Base-by-base conservation (phyloP, 2,113 vertebrate species). In the Pterocles gutturalis region DNA sequence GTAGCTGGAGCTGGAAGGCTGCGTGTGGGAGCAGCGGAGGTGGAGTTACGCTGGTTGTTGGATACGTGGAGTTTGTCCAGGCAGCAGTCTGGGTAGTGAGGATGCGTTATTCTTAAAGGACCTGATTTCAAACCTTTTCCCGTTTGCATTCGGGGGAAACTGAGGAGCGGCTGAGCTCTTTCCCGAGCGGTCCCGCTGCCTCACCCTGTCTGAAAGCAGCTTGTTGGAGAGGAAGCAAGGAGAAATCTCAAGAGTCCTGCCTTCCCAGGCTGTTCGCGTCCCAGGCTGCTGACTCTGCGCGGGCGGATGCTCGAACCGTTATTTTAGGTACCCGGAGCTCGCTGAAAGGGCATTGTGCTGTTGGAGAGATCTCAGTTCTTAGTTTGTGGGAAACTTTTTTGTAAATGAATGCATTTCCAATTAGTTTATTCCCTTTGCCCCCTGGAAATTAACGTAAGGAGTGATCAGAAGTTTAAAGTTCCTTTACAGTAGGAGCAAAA, bases 161-260 rank as follows among this genome's bases (percentile, higher is more conserved):
- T 10, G 55, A 12, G 69, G 29, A 57, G 57, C 0, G 1, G 33
- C 65, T 17, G 62, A 33, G 16, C 46, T 38, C 20, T 58, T 6
- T 41, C 41, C 11, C 1, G 2, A 26, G 64, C 58, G 12, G 5
- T 5, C 36, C 28, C 0, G 2, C 0, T 20, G 18, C 12, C 25
- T 31, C 20, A 14, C 54, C 13, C 36, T 46, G n/a, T 22, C 10
- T 17, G 65, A 45, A 10, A 43, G 36, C 43, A 51, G 58, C 34
- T 15, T 5, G n/a, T 7, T 28, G 72, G 17, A 21, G 55, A 28
- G 41, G 3, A 14, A 8, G 38, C n/a, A 36, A 5, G 41, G 54
- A 79, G 61, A 62, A 2, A 13, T 11, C 36, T 17, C 17, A 4
- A 4, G 17, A 33, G 16, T 41, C 15, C 60, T 28, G 19, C 10